Conservation (phyloP, 2,797 vertebrate species). For the Todus mexicanus region DNA sequence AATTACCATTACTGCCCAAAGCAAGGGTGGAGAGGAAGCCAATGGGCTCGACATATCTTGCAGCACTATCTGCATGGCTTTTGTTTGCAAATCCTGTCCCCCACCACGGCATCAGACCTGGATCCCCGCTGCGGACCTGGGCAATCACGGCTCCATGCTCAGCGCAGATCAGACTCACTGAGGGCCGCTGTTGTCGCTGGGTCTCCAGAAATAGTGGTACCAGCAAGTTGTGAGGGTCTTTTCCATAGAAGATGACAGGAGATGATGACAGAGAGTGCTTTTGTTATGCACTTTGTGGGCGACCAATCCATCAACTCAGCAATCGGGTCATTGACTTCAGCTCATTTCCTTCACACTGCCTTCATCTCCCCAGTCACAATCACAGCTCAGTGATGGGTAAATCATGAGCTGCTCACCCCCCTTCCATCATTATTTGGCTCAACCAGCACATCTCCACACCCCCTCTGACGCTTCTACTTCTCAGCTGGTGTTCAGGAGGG, state of each 20-base stretch:
- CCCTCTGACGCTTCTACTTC: neutral
- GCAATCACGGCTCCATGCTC: too few species aligned
- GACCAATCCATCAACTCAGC: neutral
- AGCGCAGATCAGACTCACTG: accelerated
- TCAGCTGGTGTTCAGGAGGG: neutral
- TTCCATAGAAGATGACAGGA: neutral
- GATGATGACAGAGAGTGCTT: neutral
- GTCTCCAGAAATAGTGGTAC: neutral
- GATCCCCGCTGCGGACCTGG: neutral
- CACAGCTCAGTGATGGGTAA: neutral
- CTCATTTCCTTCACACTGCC: neutral
- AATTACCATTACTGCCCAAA: neutral
- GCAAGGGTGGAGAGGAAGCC: neutral
- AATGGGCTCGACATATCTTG: neutral
- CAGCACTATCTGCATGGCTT: neutral
- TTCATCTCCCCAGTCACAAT: neutral
- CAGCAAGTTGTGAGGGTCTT: neutral
- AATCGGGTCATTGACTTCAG: neutral
- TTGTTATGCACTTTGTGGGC: neutral
- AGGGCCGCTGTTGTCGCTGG: neutral
- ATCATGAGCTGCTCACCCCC: neutral
- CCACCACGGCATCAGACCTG: neutral
- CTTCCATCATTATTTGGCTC: neutral
- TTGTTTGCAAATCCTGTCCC: neutral
- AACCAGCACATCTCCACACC: neutral